These are phyloP conservation scores for Coturnix japonica DNA, from an alignment of 2,113 vertebrate species.

Conservation along the genomic window DNA sequence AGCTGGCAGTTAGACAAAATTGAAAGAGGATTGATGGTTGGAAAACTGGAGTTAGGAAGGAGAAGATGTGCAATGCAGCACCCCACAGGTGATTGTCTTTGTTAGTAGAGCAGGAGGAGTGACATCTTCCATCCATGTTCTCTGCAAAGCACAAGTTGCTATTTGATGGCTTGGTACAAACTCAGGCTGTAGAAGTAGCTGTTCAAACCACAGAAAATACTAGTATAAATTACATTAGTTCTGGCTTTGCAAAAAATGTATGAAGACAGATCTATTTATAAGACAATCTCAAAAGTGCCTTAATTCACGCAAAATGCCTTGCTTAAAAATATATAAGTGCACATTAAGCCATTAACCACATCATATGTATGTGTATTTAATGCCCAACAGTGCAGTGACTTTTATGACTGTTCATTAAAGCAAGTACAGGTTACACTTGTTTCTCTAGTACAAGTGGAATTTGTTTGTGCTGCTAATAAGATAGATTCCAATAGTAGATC, in stretches of 20 bases:
- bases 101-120: background rate
- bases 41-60: background rate
- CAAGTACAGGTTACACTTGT: conserved; percentile 20
- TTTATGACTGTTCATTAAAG: background rate
- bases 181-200: background rate
- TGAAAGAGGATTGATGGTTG: background rate
- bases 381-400: background rate
- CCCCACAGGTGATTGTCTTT: background rate
- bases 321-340: background rate
- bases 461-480: background rate
- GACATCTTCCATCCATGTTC: background rate
- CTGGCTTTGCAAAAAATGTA: background rate
- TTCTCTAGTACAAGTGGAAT: conserved; percentile 4
- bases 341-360: background rate
- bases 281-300: background rate
- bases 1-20: background rate
- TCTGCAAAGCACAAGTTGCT: background rate
- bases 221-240: background rate
- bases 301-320: background rate
- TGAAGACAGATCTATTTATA: background rate
- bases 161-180: background rate
- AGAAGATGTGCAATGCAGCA: background rate
- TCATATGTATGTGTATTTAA: too few relatives aligned
- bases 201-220: background rate
- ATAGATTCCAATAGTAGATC: background rate